Conservation (phyloP, 2,888 invertebrate genomes). For the Podotricha telesiphe region DNA sequence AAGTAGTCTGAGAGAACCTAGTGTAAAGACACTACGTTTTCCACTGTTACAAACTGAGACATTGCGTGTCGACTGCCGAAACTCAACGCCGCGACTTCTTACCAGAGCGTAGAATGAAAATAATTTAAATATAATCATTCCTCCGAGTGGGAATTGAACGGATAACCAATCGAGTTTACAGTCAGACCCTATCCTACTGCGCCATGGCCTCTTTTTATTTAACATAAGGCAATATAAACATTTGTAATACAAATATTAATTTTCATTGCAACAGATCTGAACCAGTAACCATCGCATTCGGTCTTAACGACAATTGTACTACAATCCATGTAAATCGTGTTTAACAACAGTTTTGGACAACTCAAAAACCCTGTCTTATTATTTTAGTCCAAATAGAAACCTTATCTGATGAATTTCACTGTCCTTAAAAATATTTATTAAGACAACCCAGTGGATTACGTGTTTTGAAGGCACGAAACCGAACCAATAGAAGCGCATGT, state of each 20-base stretch:
- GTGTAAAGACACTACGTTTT: no score
- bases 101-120: no score
- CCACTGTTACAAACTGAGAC: no score
- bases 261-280: neutral
- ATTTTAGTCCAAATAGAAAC: conserved; percentile 20
- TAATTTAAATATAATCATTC: no score
- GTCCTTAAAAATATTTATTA: conserved; percentile 41
- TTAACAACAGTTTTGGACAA: neutral
- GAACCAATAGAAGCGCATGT: conserved; percentile 46
- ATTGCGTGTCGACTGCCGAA: no score
- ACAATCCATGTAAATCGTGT: neutral
- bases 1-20: no score
- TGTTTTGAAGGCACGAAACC: conserved; percentile 44
- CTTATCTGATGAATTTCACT: conserved; percentile 38
- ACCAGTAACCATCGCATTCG: neutral
- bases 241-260: neutral
- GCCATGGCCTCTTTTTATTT: neutral
- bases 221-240: neutral
- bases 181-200: no score
- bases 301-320: neutral
- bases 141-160: no score
- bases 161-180: no score
- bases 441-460: conserved; percentile 39
- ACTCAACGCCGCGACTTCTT: no score
- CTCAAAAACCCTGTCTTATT: neutral